Percentiles rank a stretch among this genome's conserved stretches.
These are phyloP conservation scores for Ahaetulla prasina DNA, from an alignment of 2,113 vertebrate species.

Conservation along the genomic window DNA sequence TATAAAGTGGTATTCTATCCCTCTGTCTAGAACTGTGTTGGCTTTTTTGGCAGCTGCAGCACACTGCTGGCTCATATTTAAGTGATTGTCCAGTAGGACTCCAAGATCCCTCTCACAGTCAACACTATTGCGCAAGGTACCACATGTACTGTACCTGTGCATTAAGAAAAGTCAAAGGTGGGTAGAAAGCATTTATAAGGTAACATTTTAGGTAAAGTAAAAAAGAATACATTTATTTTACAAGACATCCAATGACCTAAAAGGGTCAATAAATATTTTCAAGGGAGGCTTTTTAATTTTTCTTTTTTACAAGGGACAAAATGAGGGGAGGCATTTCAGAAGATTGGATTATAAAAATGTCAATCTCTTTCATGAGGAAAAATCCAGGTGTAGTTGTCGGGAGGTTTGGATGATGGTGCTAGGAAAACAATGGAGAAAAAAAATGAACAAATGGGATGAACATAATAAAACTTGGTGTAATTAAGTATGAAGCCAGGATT, in stretches of 20 bases:
- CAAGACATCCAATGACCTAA: not conserved
- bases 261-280: not conserved
- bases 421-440: not conserved
- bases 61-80: too few species aligned
- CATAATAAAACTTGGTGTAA: not conserved
- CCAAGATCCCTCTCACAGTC: too few species aligned
- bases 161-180: not conserved
- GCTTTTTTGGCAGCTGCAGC: too few species aligned
- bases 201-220: conserved; percentile 7
- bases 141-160: too few species aligned
- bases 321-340: not conserved
- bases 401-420: not conserved
- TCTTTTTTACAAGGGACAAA: conserved; percentile 34
- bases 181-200: not conserved
- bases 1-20: too few species aligned
- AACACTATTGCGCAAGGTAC: too few species aligned
- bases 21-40: too few species aligned
- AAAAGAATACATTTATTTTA: not conserved
- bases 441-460: not conserved
- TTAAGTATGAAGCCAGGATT: not conserved
- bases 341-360: not conserved
- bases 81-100: too few species aligned
- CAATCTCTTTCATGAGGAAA: not conserved
- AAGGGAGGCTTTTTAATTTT: conserved; percentile 32
- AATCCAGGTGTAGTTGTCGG: not conserved